Evolutionary conservation across 2,888 invertebrate species (phyloP), one percentile per base, ranked within the genome.

Genomic region (Dorcus parallelipipedus): DNA sequence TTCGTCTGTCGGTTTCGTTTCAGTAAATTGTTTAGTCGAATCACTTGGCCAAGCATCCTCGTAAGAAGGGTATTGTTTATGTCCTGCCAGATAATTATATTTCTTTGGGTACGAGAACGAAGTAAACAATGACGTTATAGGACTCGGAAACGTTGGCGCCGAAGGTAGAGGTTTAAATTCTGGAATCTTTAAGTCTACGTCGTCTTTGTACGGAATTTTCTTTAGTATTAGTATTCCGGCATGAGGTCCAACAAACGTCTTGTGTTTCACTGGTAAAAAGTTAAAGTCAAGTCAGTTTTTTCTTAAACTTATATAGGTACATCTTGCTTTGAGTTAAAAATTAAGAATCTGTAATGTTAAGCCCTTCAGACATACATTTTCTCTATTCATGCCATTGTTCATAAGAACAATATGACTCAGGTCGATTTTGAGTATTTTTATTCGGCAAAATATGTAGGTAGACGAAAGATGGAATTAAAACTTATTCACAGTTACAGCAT

Each of bases 141-240:
- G 43, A 26, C 52, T 52, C 20, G 48, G 9, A 10, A 52, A 14
- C 10, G 40, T 52, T 2, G 59, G 38, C 6, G 39, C 33, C 23
- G 42, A n/a, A 3, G 47, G 23, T 9, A 71, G 50, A 2, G 69
- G 67, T 61, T 71, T 71, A 58, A 71, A 70, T 10, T 67, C 58
- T 5, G 70, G 71, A 9, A 71, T 58, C 58, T n/a, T 49, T 41
- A 54, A 61, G 52, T 56, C 56, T 54, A 48, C 59, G 50, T 42
- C 53, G 62, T 62, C 56, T 48, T 41, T 59, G 56, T 63, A 48
- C 7, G 71, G 74, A 38, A 77, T 73, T 69, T 75, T 78, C 73
- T 76, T 75, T 62, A 78, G 64, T 38, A 78, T 72, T 49, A 78
- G 66, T 45, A 78, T 67, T 54, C 78, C 78, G 33, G 71, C 70